Base-by-base conservation (phyloP, 2,888 invertebrate species). In the Pilophorus perplexus region DNA sequence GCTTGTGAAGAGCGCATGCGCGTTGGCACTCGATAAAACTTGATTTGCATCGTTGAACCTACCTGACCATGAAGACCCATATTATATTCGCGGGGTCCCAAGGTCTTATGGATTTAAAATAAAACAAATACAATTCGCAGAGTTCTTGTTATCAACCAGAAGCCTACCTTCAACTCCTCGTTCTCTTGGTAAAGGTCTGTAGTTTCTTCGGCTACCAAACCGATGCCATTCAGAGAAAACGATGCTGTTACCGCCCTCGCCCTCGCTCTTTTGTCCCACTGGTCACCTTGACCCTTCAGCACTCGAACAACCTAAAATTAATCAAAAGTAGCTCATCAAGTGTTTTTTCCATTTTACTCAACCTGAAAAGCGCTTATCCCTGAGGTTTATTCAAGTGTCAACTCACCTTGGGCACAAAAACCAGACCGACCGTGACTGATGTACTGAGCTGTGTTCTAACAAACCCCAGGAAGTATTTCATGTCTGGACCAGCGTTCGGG, bases 381-480 rank as follows among this genome's bases (percentile, higher is more conserved):
- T n/a, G n/a, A n/a, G n/a, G n/a, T n/a, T n/a, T n/a, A n/a, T n/a
- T n/a, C n/a, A n/a, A n/a, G n/a, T n/a, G n/a, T n/a, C n/a, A n/a
- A n/a, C n/a, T n/a, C n/a, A 90, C 91, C 82, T 93, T 93, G 64
- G 90, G 90, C 54, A 89, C 88, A 76, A 93, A 92, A 10, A 93
- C 89, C 60, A 92, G 81, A 50, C 85, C 83, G 64, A 92, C 85
- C 0, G 92, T 92, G 44, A 92, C 90, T 3, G 93, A 89, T 3
- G 95, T 95, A 27, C 93, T 94, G 50, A 95, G 79, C 76, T 95
- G 94, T 0, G 93, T 93, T 74, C 95, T 85, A 71, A 94, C 84
- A 77, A 95, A 95, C 46, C 93, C 92, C 70, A 95, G 84, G 52
- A 94, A 81, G 76, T 94, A 95, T 77, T 95, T 91, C 73, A 93